Evolutionary conservation across 2,113 vertebrate species (phyloP), one percentile per base, ranked within the genome.

Genomic region (Crotalus helleri): DNA sequence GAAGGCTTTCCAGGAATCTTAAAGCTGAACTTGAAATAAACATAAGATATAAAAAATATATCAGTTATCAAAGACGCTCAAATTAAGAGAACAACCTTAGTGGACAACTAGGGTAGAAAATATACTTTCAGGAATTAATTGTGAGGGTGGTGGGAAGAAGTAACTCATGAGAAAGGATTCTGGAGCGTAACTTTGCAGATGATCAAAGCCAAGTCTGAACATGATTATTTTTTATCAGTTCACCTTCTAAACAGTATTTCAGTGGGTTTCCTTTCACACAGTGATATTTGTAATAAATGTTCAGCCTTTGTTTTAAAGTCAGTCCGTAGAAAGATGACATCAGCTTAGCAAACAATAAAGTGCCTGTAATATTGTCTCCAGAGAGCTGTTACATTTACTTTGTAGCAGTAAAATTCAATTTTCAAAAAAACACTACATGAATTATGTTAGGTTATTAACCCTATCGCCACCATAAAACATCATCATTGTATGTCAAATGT

Each of bases 181-280:
- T 96, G 91, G 96, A 95, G 95, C 97, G 96, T 97, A 97, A 97
- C 97, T 98, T 97, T 96, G 94, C 94, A 96, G 97, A 97, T 97
- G 97, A 97, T 98, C 97, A 98, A 98, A 98, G 96, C 94, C 96
- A 97, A 97, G 95, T 96, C 97, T 97, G 97, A 98, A 97, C 97
- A 97, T 96, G 97, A 90, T 96, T 97, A 97, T 97, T 97, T 97
- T 97, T 97, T 96, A 98, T 98, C 98, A 97, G 97, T 97, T 97
- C 97, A 98, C 98, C 98, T 98, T 98, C 98, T 96, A 98, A 97
- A 98, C 98, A 98, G 97, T 98, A 98, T 98, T 98, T 98, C 97
- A 98, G 98, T 97, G 98, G 98, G 98, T 98, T 99, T 99, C 98
- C 98, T 99, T 99, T 99, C 98, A 98, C 98, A 99, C 98, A 99